Percentiles rank a stretch among this genome's conserved stretches.
phyloP scores from a whole-genome alignment of 2,113 vertebrate species.

The Oophaga pumilio region DNA sequence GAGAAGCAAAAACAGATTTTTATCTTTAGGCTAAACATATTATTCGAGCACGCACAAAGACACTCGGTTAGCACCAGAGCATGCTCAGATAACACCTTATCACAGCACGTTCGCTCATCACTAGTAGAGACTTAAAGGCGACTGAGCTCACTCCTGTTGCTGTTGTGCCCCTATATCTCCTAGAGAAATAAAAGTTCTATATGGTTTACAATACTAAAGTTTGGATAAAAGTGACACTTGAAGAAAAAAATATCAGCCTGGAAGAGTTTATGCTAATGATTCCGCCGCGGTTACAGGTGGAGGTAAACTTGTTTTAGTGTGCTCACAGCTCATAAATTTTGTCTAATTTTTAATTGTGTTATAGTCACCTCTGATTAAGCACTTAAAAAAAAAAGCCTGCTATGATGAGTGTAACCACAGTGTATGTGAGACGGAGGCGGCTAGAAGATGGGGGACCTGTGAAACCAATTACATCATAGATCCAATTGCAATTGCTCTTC shows the following conservation, averaged over 20 bases:
- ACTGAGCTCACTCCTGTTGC: too few relatives aligned
- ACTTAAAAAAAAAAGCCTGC: background rate
- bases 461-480: background rate
- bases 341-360: conserved; percentile 5
- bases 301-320: background rate
- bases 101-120: too few relatives aligned
- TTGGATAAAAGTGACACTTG: background rate
- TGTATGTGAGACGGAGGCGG: background rate
- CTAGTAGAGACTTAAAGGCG: too few relatives aligned
- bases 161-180: too few relatives aligned
- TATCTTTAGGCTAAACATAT: too few relatives aligned
- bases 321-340: conserved; percentile 9
- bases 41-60: too few relatives aligned
- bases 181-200: background rate
- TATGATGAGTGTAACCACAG: background rate
- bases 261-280: background rate
- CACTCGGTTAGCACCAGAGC: too few relatives aligned
- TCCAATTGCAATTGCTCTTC: background rate
- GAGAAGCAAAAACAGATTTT: too few relatives aligned
- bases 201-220: background rate
- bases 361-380: conserved; percentile 15
- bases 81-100: too few relatives aligned
- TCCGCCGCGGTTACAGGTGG: background rate
- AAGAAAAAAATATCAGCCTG: background rate
- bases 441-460: background rate